phyloP scores from a whole-genome alignment of 2,797 vertebrate genomes.

The Artibeus jamaicensis region DNA sequence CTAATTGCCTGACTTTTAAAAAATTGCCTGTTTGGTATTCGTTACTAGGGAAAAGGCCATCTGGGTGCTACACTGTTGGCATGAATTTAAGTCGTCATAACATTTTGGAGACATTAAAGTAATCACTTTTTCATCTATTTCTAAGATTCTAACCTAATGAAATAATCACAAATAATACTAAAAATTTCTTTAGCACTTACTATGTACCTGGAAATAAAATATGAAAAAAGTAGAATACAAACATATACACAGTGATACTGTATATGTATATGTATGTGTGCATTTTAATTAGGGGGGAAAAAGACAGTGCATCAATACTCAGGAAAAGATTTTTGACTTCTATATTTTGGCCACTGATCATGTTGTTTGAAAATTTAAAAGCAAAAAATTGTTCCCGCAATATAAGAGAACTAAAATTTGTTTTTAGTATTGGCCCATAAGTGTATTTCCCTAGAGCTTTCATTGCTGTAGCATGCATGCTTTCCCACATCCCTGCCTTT shows the following conservation, averaged over 20 bases:
- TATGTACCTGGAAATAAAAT: background rate
- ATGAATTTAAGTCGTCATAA: constrained; percentile 42
- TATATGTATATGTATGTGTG: background rate
- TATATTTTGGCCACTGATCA: background rate
- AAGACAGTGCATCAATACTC: constrained; percentile 15
- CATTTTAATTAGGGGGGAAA: background rate
- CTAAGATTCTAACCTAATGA: background rate
- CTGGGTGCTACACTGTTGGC: background rate
- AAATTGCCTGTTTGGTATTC: constrained; percentile 5
- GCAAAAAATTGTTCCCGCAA: background rate
- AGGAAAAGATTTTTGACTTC: background rate
- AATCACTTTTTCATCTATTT: background rate
- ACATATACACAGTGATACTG: background rate
- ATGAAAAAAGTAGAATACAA: constrained; percentile 6
- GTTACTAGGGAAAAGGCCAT: background rate
- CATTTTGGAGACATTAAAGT: background rate
- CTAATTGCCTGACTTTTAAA: background rate
- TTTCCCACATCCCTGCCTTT: background rate
- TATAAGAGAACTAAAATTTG: constrained; percentile 10
- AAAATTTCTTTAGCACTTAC: background rate
- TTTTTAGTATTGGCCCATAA: background rate
- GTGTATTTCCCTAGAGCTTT: background rate
- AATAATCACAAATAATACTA: constrained; percentile 21
- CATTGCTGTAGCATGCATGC: background rate
- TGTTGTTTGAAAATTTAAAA: background rate